phyloP scores from a whole-genome alignment of 35 echinoderm and acorn worm genomes.

The Diadema setosum region DNA sequence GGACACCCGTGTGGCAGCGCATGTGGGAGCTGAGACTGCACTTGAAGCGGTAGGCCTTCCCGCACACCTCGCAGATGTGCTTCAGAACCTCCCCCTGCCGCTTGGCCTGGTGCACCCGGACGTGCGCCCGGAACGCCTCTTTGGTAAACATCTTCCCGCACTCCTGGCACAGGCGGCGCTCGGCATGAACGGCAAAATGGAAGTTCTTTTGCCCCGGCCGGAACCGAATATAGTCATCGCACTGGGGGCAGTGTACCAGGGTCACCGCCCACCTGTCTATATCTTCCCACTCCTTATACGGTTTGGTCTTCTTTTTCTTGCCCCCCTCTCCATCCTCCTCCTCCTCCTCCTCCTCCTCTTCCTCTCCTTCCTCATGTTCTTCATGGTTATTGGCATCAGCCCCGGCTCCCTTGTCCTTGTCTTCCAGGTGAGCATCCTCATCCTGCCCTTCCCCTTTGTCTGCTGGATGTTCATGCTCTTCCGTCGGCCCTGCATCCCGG shows the following conservation, averaged over 20 bases:
- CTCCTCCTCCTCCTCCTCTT: neutral
- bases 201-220: neutral
- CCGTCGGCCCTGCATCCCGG: neutral
- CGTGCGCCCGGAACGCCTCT: constrained; percentile 38
- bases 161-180: constrained; percentile 15
- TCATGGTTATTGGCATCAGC: neutral
- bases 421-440: neutral
- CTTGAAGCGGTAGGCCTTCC: constrained; percentile 47
- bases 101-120: constrained; percentile 28
- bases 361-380: neutral
- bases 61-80: constrained; percentile 60
- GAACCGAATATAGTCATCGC: constrained; percentile 7
- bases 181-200: constrained; percentile 9
- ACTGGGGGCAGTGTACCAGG: neutral
- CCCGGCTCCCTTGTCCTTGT: neutral
- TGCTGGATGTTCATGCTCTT: neutral
- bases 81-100: neutral
- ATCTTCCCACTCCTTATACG: neutral
- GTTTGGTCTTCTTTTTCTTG: neutral
- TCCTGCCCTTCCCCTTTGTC: neutral
- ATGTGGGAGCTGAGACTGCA: constrained; percentile 53
- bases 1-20: constrained; percentile 20
- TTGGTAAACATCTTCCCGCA: constrained; percentile 62
- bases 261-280: neutral
- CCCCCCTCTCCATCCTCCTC: neutral